phyloP scores from a whole-genome alignment of 2,797 vertebrate species.

The Eulemur albifrons region DNA sequence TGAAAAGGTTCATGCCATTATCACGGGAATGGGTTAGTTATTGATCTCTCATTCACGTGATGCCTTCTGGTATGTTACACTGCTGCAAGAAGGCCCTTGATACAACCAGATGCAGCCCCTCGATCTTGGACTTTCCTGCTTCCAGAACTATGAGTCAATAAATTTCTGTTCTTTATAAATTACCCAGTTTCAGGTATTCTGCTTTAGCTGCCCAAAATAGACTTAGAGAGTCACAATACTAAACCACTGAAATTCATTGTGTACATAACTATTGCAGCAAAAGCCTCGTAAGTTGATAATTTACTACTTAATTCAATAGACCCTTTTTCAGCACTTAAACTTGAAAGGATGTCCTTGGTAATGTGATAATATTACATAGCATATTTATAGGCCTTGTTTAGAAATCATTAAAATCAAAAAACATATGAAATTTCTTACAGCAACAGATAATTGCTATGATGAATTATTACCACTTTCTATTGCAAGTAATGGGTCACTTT shows the following conservation, averaged over 20 bases:
- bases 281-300: neutral
- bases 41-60: neutral
- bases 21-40: neutral
- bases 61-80: neutral
- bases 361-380: neutral
- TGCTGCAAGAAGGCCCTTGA: neutral
- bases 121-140: neutral
- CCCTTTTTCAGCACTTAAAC: neutral
- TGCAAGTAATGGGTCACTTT: neutral
- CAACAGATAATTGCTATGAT: neutral
- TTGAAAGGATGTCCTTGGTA: neutral
- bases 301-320: neutral
- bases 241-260: neutral
- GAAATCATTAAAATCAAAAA: neutral
- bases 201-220: neutral
- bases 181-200: neutral
- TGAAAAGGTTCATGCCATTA: neutral
- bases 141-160: neutral
- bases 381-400: neutral
- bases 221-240: neutral
- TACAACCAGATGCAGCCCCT: neutral
- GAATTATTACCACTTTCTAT: neutral
- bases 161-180: neutral
- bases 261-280: neutral
- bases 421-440: neutral